Evolutionary conservation across 2,888 invertebrate species (phyloP).

Genomic region (Eristalinus sepulchralis): DNA sequence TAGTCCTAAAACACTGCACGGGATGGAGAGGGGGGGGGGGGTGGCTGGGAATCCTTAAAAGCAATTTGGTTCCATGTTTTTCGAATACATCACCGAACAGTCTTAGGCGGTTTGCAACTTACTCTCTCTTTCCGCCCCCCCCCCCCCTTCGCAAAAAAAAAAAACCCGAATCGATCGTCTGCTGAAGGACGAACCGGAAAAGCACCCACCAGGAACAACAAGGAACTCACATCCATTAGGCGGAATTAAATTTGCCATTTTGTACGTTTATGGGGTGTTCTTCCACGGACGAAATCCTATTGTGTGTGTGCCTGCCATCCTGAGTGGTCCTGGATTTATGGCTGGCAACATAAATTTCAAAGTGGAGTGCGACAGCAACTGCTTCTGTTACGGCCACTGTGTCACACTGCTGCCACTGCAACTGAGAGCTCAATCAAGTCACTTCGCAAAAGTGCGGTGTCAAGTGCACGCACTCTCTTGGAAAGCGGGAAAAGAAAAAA

Average conservation of each 20-base stretch:
- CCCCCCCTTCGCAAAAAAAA: no score
- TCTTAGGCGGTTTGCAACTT: slow-evolving; percentile 24
- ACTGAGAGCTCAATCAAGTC: slow-evolving; percentile 10
- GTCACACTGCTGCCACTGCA: not conserved
- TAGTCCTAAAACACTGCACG: not conserved
- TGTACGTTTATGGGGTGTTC: slow-evolving; percentile 42
- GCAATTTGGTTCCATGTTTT: slow-evolving; percentile 36
- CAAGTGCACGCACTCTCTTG: slow-evolving; percentile 12
- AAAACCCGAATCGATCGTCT: no score
- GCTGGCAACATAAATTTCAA: slow-evolving; percentile 19
- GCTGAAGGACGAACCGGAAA: no score
- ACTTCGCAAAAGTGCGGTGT: not conserved
- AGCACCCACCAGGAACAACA: not conserved
- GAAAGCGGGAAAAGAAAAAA: not conserved
- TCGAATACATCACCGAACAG: slow-evolving; percentile 28
- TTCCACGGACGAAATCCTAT: slow-evolving; percentile 16
- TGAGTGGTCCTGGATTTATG: slow-evolving; percentile 30
- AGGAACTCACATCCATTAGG: slow-evolving; percentile 54
- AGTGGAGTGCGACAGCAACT: slow-evolving; percentile 9
- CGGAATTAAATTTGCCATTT: slow-evolving; percentile 65
- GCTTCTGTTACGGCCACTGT: not conserved
- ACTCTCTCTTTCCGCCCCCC: not conserved
- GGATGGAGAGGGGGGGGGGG: not conserved
- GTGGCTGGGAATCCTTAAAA: slow-evolving; percentile 16
- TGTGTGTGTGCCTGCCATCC: slow-evolving; percentile 6